phyloP scores from a whole-genome alignment of 2,113 vertebrate genomes.

The Piprites chloris region DNA sequence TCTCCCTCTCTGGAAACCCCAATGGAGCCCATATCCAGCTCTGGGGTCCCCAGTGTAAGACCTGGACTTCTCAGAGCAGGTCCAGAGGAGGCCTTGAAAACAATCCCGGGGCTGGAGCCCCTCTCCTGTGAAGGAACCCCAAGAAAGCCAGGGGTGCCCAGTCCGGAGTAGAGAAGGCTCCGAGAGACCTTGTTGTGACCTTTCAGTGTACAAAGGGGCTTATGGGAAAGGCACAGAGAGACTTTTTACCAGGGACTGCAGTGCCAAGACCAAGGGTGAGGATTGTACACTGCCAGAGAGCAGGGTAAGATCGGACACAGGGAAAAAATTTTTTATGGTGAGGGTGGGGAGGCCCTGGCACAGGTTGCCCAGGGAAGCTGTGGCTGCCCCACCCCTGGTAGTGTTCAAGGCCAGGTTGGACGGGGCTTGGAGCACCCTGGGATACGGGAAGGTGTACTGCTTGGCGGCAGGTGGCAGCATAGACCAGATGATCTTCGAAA shows the following conservation, averaged over 20 bases:
- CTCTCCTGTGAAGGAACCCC: neutral
- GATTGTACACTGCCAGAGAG: neutral
- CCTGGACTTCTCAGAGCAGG: accelerated
- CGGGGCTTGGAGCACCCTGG: neutral
- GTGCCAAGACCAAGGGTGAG: neutral
- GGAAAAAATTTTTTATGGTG: neutral
- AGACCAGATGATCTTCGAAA: neutral
- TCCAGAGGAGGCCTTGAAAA: too few species aligned
- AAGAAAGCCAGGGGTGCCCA: neutral
- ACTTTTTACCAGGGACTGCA: neutral
- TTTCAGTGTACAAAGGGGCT: neutral
- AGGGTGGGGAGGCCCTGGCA: neutral
- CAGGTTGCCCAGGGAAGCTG: neutral
- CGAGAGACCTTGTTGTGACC: neutral
- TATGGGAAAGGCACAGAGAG: neutral
- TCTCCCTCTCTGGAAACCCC: neutral
- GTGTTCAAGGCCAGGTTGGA: neutral
- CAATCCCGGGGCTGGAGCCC: neutral
- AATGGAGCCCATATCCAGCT: neutral
- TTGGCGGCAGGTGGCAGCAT: neutral
- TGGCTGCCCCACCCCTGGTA: neutral
- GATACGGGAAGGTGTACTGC: neutral
- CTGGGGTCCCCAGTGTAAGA: neutral
- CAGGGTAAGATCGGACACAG: neutral
- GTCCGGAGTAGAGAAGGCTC: neutral